These are phyloP conservation scores for Aethes cnicana DNA, from an alignment of 2,888 invertebrate genomes.

Conservation along the genomic window DNA sequence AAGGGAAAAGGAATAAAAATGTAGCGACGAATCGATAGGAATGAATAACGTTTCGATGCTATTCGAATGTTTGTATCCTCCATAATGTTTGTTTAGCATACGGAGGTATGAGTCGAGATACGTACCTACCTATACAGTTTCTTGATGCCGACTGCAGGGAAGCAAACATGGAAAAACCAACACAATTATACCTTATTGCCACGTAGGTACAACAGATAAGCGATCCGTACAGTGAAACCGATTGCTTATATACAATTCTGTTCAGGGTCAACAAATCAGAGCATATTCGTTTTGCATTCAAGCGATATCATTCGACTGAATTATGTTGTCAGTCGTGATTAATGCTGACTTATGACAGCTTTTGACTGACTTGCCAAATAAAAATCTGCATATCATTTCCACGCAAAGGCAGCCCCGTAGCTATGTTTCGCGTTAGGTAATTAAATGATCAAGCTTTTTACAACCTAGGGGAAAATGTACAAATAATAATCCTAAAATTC, in stretches of 20 bases:
- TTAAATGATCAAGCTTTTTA: conserved; percentile 37
- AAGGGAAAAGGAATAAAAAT: conserved; percentile 37
- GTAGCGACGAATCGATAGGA: conserved; percentile 54
- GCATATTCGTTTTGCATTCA: conserved; percentile 70
- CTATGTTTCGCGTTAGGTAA: conserved; percentile 35
- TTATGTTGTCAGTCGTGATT: conserved; percentile 73
- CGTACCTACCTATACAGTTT: conserved; percentile 41
- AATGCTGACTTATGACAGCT: conserved; percentile 69
- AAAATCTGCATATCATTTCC: conserved; percentile 48
- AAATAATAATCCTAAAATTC: conserved; percentile 27
- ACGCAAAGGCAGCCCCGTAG: conserved; percentile 38
- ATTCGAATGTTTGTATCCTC: conserved; percentile 64
- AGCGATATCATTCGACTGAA: conserved; percentile 65
- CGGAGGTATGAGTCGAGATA: conserved; percentile 53
- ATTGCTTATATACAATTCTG: conserved; percentile 73
- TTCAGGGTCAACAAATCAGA: conserved; percentile 71
- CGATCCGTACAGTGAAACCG: conserved; percentile 36
- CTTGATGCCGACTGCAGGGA: conserved; percentile 37
- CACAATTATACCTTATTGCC: conserved; percentile 55
- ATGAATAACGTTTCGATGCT: conserved; percentile 62
- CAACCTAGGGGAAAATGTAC: conserved; percentile 8
- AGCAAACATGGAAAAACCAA: conserved; percentile 59
- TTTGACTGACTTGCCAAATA: conserved; percentile 54
- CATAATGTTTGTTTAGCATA: conserved; percentile 64
- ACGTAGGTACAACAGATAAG: conserved; percentile 27